Percentiles rank a stretch among this genome's conserved stretches.
Evolutionary conservation across 2,113 vertebrate species (phyloP).

Genomic region (Proterorhinus semilunaris): DNA sequence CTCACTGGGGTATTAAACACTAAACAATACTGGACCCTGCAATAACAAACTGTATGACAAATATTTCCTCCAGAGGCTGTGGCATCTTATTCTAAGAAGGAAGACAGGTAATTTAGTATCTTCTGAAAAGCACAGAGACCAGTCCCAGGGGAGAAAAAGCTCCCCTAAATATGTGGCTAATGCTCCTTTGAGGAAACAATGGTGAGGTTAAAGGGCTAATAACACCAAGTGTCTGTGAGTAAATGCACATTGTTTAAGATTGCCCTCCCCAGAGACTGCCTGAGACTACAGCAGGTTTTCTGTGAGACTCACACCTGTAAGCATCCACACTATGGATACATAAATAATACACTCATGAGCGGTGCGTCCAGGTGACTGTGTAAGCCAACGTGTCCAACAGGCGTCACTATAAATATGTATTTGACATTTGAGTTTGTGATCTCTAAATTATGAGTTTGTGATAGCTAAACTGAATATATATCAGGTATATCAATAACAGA

Average conservation of each 20-base stretch:
- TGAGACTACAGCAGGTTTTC: slow-evolving; percentile 52
- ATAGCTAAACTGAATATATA: too few relatives aligned
- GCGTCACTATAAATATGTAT: background rate
- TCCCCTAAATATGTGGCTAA: slow-evolving; percentile 73
- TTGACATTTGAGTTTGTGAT: background rate
- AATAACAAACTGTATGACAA: background rate
- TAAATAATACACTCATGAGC: slow-evolving; percentile 16
- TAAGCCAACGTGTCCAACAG: background rate
- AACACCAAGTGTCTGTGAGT: slow-evolving; percentile 19
- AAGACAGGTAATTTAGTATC: slow-evolving; percentile 33
- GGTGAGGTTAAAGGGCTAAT: slow-evolving; percentile 33
- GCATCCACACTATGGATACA: slow-evolving; percentile 38
- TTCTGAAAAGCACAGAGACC: slow-evolving; percentile 59
- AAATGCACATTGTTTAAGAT: slow-evolving; percentile 30
- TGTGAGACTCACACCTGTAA: slow-evolving; percentile 50
- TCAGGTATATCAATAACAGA: too few relatives aligned
- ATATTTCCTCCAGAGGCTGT: background rate
- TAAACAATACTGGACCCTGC: background rate
- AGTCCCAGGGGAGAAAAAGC: slow-evolving; percentile 50
- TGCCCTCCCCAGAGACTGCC: slow-evolving; percentile 62
- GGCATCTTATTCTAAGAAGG: slow-evolving; percentile 23
- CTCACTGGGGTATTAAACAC: background rate
- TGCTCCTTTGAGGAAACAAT: slow-evolving; percentile 53
- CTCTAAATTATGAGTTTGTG: background rate
- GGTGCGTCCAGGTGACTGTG: background rate